Percentiles rank a stretch among this genome's conserved stretches.
Conservation (phyloP, 2,888 invertebrate genomes). For the Marasmarcha lunaedactyla region DNA sequence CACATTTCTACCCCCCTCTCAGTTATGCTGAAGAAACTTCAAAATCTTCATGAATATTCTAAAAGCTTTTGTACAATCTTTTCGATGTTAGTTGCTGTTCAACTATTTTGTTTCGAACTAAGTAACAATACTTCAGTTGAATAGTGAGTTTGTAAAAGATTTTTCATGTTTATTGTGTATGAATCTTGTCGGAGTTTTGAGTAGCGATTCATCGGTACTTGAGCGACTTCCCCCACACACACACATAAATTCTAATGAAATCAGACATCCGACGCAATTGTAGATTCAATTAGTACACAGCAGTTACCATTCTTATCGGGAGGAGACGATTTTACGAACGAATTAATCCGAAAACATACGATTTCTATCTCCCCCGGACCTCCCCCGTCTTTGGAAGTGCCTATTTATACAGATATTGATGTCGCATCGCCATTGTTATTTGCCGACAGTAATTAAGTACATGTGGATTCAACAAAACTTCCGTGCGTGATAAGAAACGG, state of each 20-base stretch:
- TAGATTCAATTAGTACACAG: conserved; percentile 69
- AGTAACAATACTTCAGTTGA: background rate
- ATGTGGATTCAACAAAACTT: conserved; percentile 27
- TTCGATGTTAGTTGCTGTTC: background rate
- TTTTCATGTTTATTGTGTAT: background rate
- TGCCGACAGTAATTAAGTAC: conserved; percentile 62
- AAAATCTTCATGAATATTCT: conserved; percentile 36
- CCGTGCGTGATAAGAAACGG: background rate
- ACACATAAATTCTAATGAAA: conserved; percentile 49
- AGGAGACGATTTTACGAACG: conserved; percentile 69
- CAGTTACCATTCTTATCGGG: conserved; percentile 67
- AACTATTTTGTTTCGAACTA: conserved; percentile 8
- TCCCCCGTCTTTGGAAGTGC: conserved; percentile 31
- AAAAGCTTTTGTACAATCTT: conserved; percentile 4
- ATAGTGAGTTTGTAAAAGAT: too few relatives aligned
- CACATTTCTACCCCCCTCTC: conserved; percentile 40
- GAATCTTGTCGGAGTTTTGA: conserved; percentile 17
- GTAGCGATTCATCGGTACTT: conserved; percentile 18
- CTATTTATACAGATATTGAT: conserved; percentile 43
- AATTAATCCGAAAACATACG: conserved; percentile 71
- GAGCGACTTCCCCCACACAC: conserved; percentile 19
- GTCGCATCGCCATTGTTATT: conserved; percentile 41
- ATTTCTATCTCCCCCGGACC: conserved; percentile 57
- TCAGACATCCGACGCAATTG: conserved; percentile 65
- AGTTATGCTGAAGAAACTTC: conserved; percentile 42